Percentiles rank a stretch among this genome's conserved stretches.
phyloP scores from a whole-genome alignment of 2,113 vertebrate species.

The Gnathonemus echidnorhynchus region DNA sequence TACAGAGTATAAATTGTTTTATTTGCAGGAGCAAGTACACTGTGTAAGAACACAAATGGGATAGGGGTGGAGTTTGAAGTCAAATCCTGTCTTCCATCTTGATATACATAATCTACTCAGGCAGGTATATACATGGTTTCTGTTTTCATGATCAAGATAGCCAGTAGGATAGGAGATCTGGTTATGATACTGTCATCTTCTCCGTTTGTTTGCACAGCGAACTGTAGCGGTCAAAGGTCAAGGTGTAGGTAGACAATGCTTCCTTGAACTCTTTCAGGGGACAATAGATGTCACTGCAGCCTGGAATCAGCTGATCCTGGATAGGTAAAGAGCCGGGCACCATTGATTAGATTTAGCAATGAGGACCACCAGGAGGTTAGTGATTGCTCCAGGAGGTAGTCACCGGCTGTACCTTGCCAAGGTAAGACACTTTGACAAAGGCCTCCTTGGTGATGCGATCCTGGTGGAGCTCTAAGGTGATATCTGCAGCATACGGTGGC shows the following conservation, averaged over 20 bases:
- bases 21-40: background rate
- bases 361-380: background rate
- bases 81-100: background rate
- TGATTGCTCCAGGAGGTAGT: background rate
- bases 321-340: constrained; percentile 6
- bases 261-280: constrained; percentile 76
- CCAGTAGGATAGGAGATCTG: background rate
- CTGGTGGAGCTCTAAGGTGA: constrained; percentile 79
- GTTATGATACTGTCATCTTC: constrained; percentile 29
- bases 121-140: background rate
- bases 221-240: constrained; percentile 63
- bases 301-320: constrained; percentile 75
- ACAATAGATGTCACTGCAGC: constrained; percentile 76
- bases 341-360: background rate
- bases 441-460: constrained; percentile 65
- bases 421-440: constrained; percentile 76
- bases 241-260: constrained; percentile 54
- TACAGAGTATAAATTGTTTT: background rate
- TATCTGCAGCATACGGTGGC: constrained; percentile 79
- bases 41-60: background rate
- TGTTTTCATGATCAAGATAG: background rate
- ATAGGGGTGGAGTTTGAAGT: background rate
- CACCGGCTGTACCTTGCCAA: constrained; percentile 64
- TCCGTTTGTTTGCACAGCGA: constrained; percentile 57
- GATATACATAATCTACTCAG: background rate